phyloP scores from a whole-genome alignment of 2,888 invertebrate genomes.

The Branchipolynoe longqiensis region DNA sequence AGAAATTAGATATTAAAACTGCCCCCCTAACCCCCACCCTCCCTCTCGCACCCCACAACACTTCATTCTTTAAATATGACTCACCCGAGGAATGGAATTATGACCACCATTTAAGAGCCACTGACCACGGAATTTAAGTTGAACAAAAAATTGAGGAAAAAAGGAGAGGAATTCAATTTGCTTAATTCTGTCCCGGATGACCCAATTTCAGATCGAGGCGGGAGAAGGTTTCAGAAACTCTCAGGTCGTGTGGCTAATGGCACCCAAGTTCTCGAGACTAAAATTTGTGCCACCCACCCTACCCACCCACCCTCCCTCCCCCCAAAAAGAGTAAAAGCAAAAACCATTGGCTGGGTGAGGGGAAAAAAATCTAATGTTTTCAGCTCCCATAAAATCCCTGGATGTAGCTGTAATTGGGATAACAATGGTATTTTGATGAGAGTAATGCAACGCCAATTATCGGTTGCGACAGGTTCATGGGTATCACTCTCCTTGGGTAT shows the following conservation, averaged over 20 bases:
- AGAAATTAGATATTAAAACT: slow-evolving; percentile 10
- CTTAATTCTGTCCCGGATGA: slow-evolving; percentile 49
- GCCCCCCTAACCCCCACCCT: no score
- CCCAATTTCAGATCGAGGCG: slow-evolving; percentile 35
- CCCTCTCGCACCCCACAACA: no score
- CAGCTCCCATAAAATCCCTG: slow-evolving; percentile 26
- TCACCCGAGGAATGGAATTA: slow-evolving; percentile 22
- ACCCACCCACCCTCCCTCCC: no score
- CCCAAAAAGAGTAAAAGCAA: no score
- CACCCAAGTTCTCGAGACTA: background rate
- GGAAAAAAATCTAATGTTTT: slow-evolving; percentile 1
- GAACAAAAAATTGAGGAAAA: no score
- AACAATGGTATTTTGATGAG: slow-evolving; percentile 21
- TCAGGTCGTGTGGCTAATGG: slow-evolving; percentile 14
- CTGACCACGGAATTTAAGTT: slow-evolving; percentile 17
- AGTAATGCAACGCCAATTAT: slow-evolving; percentile 32
- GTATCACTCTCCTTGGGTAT: background rate
- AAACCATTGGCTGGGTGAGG: no score
- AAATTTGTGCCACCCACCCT: no score
- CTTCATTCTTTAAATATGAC: slow-evolving; percentile 33
- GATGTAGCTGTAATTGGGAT: slow-evolving; percentile 30
- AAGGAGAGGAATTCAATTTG: slow-evolving; percentile 17
- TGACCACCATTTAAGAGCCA: slow-evolving; percentile 12
- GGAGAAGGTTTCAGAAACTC: background rate
- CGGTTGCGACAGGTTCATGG: slow-evolving; percentile 10